phyloP scores from a whole-genome alignment of 2,888 invertebrate genomes.

The Apotomis turbidana region DNA sequence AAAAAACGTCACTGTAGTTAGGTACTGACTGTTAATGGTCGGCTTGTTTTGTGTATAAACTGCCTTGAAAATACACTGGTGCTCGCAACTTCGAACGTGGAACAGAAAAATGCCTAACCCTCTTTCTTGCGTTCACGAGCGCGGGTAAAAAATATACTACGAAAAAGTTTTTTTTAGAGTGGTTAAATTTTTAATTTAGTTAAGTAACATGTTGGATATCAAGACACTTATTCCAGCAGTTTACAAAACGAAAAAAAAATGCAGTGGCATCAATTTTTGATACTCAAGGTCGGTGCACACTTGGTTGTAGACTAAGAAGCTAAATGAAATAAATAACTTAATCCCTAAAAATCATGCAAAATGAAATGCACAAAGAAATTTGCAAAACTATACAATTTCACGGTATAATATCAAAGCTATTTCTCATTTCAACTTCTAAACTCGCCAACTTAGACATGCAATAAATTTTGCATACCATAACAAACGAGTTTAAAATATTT shows the following conservation, averaged over 20 bases:
- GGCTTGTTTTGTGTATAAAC: neutral
- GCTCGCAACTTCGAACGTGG: too few relatives aligned
- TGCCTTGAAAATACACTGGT: too few relatives aligned
- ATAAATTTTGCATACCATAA: slow-evolving; percentile 18
- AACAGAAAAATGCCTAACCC: too few relatives aligned
- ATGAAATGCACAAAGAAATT: neutral
- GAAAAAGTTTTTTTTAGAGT: too few relatives aligned
- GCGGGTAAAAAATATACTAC: too few relatives aligned
- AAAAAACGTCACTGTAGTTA: slow-evolving; percentile 28
- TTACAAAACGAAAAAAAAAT: too few relatives aligned
- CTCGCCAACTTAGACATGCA: slow-evolving; percentile 28
- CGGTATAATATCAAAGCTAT: slow-evolving; percentile 5
- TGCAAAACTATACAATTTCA: neutral
- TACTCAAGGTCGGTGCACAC: too few relatives aligned
- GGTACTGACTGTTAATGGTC: neutral
- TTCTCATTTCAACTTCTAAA: slow-evolving; percentile 24
- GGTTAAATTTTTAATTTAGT: too few relatives aligned
- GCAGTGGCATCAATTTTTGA: too few relatives aligned
- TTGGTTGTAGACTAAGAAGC: neutral
- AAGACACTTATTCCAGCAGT: too few relatives aligned
- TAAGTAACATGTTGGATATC: too few relatives aligned
- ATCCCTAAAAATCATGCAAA: neutral
- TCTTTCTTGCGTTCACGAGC: too few relatives aligned
- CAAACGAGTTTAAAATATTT: slow-evolving; percentile 7
- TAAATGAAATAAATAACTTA: neutral